phyloP scores from a whole-genome alignment of 2,888 invertebrate species.

The Eutolmus rufibarbis region DNA sequence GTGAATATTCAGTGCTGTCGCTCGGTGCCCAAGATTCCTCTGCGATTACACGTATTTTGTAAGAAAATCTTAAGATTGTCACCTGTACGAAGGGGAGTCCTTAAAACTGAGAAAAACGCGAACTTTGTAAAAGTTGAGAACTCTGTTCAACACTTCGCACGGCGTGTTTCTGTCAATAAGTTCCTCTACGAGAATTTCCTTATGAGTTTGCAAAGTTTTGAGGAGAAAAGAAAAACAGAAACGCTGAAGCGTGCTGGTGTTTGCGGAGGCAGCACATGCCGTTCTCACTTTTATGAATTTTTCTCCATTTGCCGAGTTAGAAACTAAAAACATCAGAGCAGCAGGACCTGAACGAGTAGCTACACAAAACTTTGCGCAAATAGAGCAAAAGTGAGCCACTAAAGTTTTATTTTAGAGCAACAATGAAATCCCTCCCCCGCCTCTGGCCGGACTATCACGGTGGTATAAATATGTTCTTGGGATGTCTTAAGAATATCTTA shows the following conservation, averaged over 20 bases:
- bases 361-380: conserved; percentile 9
- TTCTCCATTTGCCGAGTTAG: conserved; percentile 31
- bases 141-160: conserved; percentile 36
- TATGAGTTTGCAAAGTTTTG: conserved; percentile 37
- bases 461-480: background rate
- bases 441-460: background rate
- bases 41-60: background rate
- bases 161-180: conserved; percentile 36
- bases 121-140: conserved; percentile 9
- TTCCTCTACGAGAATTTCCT: conserved; percentile 34
- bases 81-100: background rate
- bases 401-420: conserved; percentile 5
- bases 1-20: background rate
- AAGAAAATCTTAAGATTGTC: conserved; percentile 26
- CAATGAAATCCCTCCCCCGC: background rate
- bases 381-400: conserved; percentile 25
- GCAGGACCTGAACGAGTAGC: background rate
- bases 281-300: conserved; percentile 38
- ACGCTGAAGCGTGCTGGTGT: conserved; percentile 14
- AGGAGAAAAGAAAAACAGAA: conserved; percentile 23
- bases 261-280: conserved; percentile 35
- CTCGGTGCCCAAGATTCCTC: background rate
- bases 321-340: conserved; percentile 36
- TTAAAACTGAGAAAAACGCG: background rate
- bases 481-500: background rate